phyloP scores from a whole-genome alignment of 2,113 vertebrate genomes.

The Centropus bengalensis region DNA sequence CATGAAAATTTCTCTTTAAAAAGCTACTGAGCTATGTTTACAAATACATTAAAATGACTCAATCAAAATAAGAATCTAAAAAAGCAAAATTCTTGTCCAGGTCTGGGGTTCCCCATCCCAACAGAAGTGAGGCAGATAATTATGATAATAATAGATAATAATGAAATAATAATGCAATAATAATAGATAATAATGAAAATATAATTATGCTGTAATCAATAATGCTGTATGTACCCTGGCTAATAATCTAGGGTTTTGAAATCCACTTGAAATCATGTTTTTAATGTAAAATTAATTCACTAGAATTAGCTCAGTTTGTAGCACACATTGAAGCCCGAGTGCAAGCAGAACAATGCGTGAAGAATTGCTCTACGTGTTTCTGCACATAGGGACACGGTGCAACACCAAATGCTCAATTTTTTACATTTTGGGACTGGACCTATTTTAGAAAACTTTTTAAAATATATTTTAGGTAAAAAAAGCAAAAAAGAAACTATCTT shows the following conservation, averaged over 20 bases:
- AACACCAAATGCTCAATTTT: neutral
- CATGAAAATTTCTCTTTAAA: neutral
- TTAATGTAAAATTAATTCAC: neutral
- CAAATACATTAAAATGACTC: neutral
- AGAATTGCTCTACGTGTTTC: neutral
- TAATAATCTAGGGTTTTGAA: neutral
- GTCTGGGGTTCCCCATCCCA: too few species aligned
- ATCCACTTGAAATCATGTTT: neutral
- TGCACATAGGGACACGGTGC: rapidly evolving
- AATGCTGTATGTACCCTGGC: neutral
- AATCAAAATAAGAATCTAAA: neutral
- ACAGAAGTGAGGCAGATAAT: too few species aligned
- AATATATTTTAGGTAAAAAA: neutral
- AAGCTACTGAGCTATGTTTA: neutral
- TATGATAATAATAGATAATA: too few species aligned
- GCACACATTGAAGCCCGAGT: rapidly evolving
- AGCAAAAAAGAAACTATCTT: neutral
- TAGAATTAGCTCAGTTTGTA: neutral
- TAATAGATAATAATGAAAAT: too few species aligned
- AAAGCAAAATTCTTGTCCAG: neutral
- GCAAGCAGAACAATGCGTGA: neutral
- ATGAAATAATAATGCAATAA: too few species aligned
- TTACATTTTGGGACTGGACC: neutral
- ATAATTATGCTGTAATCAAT: neutral
- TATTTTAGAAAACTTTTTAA: neutral